Percentiles rank a stretch among this genome's conserved stretches.
Evolutionary conservation across 2,797 vertebrate genomes (phyloP).

Genomic region (Phataginus tricuspis): DNA sequence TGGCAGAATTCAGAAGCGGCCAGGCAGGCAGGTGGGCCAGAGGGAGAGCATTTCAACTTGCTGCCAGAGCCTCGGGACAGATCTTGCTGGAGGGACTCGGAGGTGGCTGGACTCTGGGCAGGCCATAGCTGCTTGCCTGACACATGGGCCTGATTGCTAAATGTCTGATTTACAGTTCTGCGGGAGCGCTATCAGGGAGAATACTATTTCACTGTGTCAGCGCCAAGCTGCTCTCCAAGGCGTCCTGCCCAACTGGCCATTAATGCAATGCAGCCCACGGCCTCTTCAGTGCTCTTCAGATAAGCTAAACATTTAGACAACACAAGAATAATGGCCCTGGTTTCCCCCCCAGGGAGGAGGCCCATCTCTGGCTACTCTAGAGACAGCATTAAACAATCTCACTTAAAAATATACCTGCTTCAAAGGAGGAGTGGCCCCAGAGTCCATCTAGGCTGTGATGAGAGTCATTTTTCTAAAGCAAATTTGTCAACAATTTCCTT

Average conservation of each 20-base stretch:
- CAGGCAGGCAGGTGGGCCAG: background rate
- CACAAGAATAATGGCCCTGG: background rate
- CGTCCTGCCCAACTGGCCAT: background rate
- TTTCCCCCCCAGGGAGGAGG: background rate
- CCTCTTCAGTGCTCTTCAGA: background rate
- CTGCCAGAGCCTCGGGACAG: background rate
- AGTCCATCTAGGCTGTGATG: background rate
- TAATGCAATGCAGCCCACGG: background rate
- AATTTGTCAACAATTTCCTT: conserved; percentile 1
- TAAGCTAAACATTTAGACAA: background rate
- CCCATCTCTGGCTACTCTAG: background rate
- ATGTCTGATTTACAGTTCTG: background rate
- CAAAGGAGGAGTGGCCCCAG: background rate
- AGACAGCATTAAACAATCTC: background rate
- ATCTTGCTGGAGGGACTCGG: background rate
- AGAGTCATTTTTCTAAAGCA: conserved; percentile 34
- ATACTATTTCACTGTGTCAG: background rate
- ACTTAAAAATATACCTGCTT: background rate
- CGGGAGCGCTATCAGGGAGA: background rate
- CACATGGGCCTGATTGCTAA: background rate
- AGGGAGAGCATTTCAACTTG: accelerated
- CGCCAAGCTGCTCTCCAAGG: background rate
- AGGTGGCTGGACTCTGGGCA: background rate
- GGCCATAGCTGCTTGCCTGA: background rate
- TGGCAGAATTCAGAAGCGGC: background rate